These are phyloP conservation scores for Megaceryle maxima DNA, from an alignment of 2,113 vertebrate genomes.

Conservation along the genomic window DNA sequence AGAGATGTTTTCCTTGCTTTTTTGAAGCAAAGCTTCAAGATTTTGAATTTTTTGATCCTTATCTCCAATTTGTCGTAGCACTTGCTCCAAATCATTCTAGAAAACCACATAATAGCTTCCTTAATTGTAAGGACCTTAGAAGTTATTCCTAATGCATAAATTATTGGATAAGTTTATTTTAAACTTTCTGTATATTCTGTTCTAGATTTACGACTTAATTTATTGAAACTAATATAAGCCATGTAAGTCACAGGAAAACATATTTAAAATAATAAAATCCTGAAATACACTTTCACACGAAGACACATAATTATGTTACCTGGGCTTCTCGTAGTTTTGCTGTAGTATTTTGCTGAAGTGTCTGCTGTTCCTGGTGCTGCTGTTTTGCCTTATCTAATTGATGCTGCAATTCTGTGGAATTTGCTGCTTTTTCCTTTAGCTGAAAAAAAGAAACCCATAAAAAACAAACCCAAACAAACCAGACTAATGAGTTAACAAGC, in stretches of 20 bases:
- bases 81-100: slow-evolving; percentile 97
- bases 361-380: slow-evolving; percentile 94
- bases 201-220: not conserved
- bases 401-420: slow-evolving; percentile 89
- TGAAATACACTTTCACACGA: not conserved
- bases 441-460: slow-evolving; percentile 43
- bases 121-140: slow-evolving; percentile 51
- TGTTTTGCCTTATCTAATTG: slow-evolving; percentile 95
- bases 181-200: not conserved
- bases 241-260: not conserved
- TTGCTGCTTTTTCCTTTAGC: slow-evolving; percentile 88
- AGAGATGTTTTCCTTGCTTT: slow-evolving; percentile 91
- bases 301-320: slow-evolving; percentile 67
- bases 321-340: slow-evolving; percentile 95
- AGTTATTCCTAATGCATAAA: slow-evolving; percentile 30
- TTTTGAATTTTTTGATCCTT: slow-evolving; percentile 99
- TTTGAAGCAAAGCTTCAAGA: slow-evolving; percentile 95
- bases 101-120: slow-evolving; percentile 39
- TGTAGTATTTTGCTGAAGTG: slow-evolving; percentile 91
- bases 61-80: slow-evolving; percentile 95
- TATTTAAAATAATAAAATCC: not conserved
- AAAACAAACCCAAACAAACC: not conserved
- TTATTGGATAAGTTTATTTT: not conserved
- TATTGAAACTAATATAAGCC: not conserved
- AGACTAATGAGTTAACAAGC: not conserved